Conservation (phyloP, 2,797 vertebrate genomes). For the Periparus ater region DNA sequence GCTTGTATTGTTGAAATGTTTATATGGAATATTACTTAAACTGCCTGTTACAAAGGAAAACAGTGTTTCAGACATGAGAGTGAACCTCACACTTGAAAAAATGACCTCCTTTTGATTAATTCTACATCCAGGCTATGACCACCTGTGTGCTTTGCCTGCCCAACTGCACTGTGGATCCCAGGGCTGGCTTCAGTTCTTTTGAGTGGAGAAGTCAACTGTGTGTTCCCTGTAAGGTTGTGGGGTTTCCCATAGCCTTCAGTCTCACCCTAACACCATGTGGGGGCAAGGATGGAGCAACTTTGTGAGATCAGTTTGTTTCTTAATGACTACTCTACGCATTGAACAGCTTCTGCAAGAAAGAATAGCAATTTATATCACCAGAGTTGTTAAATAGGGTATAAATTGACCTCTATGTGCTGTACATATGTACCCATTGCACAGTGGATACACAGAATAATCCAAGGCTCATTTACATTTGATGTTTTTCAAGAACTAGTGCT, state of each 20-base stretch:
- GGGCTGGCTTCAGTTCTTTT: neutral
- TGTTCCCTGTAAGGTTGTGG: neutral
- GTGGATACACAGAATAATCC: neutral
- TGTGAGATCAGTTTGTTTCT: neutral
- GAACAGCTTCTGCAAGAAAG: conserved; percentile 20
- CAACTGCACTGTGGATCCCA: neutral
- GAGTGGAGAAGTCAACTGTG: neutral
- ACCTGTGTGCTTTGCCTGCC: rapidly evolving
- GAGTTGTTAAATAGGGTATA: conserved; percentile 21
- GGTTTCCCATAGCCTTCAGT: rapidly evolving
- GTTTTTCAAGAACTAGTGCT: neutral
- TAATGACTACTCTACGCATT: neutral
- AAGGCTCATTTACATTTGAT: neutral
- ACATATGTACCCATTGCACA: neutral
- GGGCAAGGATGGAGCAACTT: neutral
- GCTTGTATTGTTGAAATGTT: neutral
- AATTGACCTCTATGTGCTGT: neutral
- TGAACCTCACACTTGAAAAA: neutral
- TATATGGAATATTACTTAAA: neutral
- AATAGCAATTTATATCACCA: neutral
- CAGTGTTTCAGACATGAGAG: neutral
- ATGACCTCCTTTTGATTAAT: neutral
- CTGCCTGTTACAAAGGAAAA: neutral
- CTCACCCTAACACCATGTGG: rapidly evolving
- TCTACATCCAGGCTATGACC: neutral